Percentiles rank a stretch among this genome's conserved stretches.
Conservation (phyloP, 2,113 vertebrate species). For the Manacus vitellinus region DNA sequence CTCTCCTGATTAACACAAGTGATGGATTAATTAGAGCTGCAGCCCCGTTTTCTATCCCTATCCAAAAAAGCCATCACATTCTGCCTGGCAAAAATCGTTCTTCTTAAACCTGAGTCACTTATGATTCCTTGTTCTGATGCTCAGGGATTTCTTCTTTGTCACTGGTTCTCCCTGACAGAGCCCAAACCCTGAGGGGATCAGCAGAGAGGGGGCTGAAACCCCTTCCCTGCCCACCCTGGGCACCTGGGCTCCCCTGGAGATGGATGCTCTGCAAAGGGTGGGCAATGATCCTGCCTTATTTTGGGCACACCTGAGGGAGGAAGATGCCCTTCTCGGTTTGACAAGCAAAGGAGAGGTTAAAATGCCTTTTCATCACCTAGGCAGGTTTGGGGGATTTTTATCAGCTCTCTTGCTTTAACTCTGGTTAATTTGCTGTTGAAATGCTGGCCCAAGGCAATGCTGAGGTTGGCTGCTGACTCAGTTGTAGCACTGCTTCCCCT, state of each 20-base stretch:
- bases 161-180: neutral
- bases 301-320: neutral
- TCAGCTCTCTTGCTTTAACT: neutral
- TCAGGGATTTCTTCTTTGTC: neutral
- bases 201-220: neutral
- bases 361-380: neutral
- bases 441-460: neutral
- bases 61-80: constrained; percentile 36
- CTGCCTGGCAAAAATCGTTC: neutral
- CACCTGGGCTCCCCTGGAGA: accelerated
- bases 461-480: constrained; percentile 21
- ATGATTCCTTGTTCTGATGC: neutral
- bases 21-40: neutral
- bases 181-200: neutral
- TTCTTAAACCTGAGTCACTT: neutral
- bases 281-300: neutral
- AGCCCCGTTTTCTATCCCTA: neutral
- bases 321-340: neutral
- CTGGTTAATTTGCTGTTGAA: neutral
- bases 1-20: neutral
- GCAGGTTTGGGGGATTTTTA: neutral
- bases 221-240: neutral
- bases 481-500: constrained; percentile 3
- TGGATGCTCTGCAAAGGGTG: neutral
- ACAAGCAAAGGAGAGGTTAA: neutral